Evolutionary conservation across 1,140 invertebrate genomes (phyloP).

Genomic region (Phocides pigmalion): DNA sequence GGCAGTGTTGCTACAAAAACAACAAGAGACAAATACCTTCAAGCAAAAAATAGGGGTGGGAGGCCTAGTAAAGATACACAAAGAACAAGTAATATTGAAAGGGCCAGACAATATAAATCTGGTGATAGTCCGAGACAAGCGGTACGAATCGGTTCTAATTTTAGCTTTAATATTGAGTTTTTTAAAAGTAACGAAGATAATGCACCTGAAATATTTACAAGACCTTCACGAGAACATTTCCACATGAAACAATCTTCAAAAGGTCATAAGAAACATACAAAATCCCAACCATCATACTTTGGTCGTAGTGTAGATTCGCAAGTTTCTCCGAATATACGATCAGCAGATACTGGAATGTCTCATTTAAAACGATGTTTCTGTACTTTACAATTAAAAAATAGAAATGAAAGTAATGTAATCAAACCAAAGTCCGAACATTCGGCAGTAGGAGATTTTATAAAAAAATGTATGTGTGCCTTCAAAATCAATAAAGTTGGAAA

Average conservation of each 20-base stretch:
- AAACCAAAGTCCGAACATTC: slow-evolving; percentile 10
- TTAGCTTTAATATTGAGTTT: slow-evolving; percentile 52
- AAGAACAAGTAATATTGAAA: background rate
- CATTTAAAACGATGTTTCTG: slow-evolving; percentile 32
- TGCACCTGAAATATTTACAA: background rate
- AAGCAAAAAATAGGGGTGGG: background rate
- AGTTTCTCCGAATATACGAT: background rate
- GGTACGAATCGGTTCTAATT: slow-evolving; percentile 43
- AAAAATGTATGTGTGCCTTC: slow-evolving; percentile 46
- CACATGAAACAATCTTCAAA: background rate
- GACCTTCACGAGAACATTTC: background rate
- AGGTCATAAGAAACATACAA: background rate
- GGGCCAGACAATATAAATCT: background rate
- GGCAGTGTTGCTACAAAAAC: slow-evolving; percentile 17
- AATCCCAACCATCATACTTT: background rate
- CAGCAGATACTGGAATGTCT: background rate
- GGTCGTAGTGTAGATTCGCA: background rate
- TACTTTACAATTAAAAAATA: slow-evolving; percentile 28
- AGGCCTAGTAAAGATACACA: slow-evolving; percentile 6
- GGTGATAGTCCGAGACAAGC: slow-evolving; percentile 22
- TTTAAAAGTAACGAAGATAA: slow-evolving; percentile 30
- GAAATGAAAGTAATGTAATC: background rate
- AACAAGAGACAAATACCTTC: background rate
- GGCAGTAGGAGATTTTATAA: slow-evolving; percentile 26
- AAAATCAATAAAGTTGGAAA: slow-evolving; percentile 36